phyloP scores from a whole-genome alignment of 2,888 invertebrate genomes.

The Melitaea athalia region DNA sequence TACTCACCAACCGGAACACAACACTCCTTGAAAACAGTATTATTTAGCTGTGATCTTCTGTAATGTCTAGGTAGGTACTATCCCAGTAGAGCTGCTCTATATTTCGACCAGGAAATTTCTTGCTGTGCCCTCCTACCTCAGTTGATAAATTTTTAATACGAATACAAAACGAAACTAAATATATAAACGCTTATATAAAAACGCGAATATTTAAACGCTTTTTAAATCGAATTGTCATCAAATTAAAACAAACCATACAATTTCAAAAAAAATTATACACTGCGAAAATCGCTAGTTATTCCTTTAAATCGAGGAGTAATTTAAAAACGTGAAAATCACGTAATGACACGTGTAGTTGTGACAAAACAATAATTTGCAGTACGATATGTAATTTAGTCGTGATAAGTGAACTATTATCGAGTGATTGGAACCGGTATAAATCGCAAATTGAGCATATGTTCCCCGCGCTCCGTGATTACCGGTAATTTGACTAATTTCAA shows the following conservation, averaged over 20 bases:
- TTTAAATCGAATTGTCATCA: slow-evolving; percentile 9
- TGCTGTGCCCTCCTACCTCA: too few species aligned
- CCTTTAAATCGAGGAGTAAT: slow-evolving; percentile 8
- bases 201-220: slow-evolving; percentile 18
- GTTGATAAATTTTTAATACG: too few species aligned
- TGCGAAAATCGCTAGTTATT: neutral
- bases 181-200: slow-evolving; percentile 24
- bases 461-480: slow-evolving; percentile 22
- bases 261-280: neutral
- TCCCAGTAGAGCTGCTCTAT: too few species aligned
- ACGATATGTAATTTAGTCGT: slow-evolving; percentile 38
- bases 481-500: slow-evolving; percentile 17
- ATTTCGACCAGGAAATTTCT: too few species aligned
- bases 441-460: slow-evolving; percentile 42
- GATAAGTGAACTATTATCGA: slow-evolving; percentile 43
- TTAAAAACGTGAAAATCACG: slow-evolving; percentile 44
- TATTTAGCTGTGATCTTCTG: too few species aligned
- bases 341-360: slow-evolving; percentile 38
- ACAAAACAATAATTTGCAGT: slow-evolving; percentile 45
- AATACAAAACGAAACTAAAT: neutral
- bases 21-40: too few species aligned
- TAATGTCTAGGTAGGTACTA: too few species aligned
- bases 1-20: too few species aligned
- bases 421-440: slow-evolving; percentile 43
- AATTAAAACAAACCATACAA: slow-evolving; percentile 17